These are phyloP conservation scores for Empis stercorea DNA, from an alignment of 2,888 invertebrate genomes.

Conservation along the genomic window DNA sequence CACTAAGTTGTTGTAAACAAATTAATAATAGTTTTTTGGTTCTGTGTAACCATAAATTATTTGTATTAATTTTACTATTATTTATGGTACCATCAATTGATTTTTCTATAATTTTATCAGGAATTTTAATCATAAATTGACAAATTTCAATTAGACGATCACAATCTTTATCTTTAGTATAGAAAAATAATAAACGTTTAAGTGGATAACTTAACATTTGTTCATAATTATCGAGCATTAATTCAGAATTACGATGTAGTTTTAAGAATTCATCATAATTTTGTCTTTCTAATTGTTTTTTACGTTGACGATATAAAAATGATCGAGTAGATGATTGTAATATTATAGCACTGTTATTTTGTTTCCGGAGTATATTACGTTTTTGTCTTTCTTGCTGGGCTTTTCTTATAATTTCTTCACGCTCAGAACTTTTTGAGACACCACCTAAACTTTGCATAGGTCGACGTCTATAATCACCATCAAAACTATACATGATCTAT, in stretches of 20 bases:
- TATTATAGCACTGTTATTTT: conserved; percentile 61
- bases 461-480: conserved; percentile 76
- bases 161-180: conserved; percentile 50
- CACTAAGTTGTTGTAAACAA: conserved; percentile 29
- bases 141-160: conserved; percentile 42
- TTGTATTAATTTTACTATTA: conserved; percentile 8
- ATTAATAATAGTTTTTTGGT: conserved; percentile 31
- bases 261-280: conserved; percentile 54
- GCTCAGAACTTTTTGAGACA: conserved; percentile 57
- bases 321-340: conserved; percentile 73
- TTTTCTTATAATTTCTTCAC: conserved; percentile 57
- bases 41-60: conserved; percentile 30
- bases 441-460: conserved; percentile 86
- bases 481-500: conserved; percentile 61
- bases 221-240: conserved; percentile 33
- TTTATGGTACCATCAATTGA: conserved; percentile 14
- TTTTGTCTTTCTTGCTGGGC: conserved; percentile 77
- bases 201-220: conserved; percentile 41
- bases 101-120: conserved; percentile 27
- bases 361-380: conserved; percentile 68
- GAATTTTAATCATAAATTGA: conserved; percentile 31
- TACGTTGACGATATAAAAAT: conserved; percentile 53
- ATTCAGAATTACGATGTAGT: conserved; percentile 37
- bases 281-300: conserved; percentile 50
- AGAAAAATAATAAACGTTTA: conserved; percentile 64